Percentiles rank a stretch among this genome's conserved stretches.
Evolutionary conservation across 2,113 vertebrate genomes (phyloP).

Genomic region (Thermophis baileyi): DNA sequence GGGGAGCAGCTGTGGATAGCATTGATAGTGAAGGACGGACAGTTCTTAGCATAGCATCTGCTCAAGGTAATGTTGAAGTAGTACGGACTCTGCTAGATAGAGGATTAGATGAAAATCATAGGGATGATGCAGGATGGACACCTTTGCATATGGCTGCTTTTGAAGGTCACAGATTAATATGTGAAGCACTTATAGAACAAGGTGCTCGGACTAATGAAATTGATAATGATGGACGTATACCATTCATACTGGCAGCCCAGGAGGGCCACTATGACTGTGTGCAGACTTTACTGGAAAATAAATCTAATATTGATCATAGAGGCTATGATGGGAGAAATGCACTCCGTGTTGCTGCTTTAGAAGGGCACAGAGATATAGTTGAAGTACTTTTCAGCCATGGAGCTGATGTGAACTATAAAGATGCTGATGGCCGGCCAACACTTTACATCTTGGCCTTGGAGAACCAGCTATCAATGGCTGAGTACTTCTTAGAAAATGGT

Average conservation of each 20-base stretch:
- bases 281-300: constrained; percentile 90
- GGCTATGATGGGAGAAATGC: constrained; percentile 95
- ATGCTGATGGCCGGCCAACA: constrained; percentile 93
- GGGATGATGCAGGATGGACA: constrained; percentile 96
- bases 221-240: constrained; percentile 93
- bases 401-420: constrained; percentile 89
- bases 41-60: constrained; percentile 94
- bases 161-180: constrained; percentile 93
- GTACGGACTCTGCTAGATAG: constrained; percentile 97
- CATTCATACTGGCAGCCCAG: constrained; percentile 88
- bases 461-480: constrained; percentile 94
- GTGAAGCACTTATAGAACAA: constrained; percentile 95
- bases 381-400: constrained; percentile 89
- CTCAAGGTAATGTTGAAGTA: constrained; percentile 96
- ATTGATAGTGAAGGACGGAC: constrained; percentile 96
- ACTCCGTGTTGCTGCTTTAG: constrained; percentile 88
- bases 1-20: constrained; percentile 96
- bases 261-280: constrained; percentile 98
- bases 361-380: constrained; percentile 93
- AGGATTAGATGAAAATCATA: constrained; percentile 94
- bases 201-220: constrained; percentile 93
- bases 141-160: constrained; percentile 97
- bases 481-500: constrained; percentile 92
- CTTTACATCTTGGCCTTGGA: constrained; percentile 95
- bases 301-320: constrained; percentile 88